Evolutionary conservation across 2,888 invertebrate genomes (phyloP), one percentile per base, ranked within the genome.

Genomic region (Ochropleura leucogaster): DNA sequence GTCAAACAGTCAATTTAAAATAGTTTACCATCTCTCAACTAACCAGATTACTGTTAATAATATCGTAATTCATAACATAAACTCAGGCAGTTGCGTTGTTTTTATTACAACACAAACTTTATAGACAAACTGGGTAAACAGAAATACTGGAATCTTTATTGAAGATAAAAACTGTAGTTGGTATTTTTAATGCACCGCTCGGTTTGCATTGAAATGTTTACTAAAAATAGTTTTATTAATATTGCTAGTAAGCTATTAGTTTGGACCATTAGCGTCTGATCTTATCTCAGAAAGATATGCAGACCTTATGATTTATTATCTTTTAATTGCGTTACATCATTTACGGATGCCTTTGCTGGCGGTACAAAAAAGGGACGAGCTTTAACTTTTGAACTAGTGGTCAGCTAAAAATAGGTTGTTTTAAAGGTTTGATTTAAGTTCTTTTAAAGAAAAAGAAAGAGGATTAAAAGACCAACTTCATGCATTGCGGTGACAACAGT

Each of bases 241-340:
- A 89, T 90, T 88, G 84, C 87, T 60, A 70, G 83, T 63, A 82
- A 74, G 90, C 90, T 93, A 93, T 93, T 93, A 92, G 89, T 85
- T 79, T 85, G 82, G 47, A 77, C 89, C 90, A 92, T 94, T 92
- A 93, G 89, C 89, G 81, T 89, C 86, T 80, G 89, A 92, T 93
- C 89, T 93, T 89, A 93, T 93, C 93, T 89, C 68, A 63, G 74
- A 60, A 79, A 85, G 85, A 68, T 81, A 84, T 70, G 80, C 68
- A 76, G 79, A 79, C 59, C 64, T 59, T 53, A 20, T 86, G 87
- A 92, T 91, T 92, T 90, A 93, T 90, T 85, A 86, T 85, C 86
- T 88, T 90, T 88, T 89, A 88, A 90, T 89, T 90, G 89, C 78
- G 70, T 72, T 80, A 84, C 77, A 83, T 85, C 72, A 82, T 83